Base-by-base conservation (phyloP, 2,113 vertebrate species). In the Gambusia holbrooki region DNA sequence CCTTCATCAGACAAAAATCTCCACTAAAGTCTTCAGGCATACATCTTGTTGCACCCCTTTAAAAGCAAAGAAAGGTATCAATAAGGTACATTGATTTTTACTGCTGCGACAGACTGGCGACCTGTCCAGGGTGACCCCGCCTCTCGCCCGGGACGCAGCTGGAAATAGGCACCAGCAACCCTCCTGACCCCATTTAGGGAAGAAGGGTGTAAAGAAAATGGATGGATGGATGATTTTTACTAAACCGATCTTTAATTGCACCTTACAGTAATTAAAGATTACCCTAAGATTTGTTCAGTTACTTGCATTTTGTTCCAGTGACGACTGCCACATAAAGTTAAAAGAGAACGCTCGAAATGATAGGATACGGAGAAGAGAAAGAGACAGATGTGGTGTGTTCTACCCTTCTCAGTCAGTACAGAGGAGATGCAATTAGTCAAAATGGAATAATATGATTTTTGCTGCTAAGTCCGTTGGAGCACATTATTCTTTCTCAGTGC, bases 391-490 rank as follows among this genome's bases (percentile, higher is more conserved):
- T 22, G 27, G 40, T 73, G 27, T 42, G 80, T 74, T n/a, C 48
- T 70, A 62, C 77, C 68, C 22, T 73, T 70, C 61, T 67, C 32
- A 17, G 28, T 85, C 69, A 64, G 73, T 68, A 62, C 75, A 62
- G 63, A 84, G 82, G 64, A 89, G 81, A 92, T 92, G 74, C 37
- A 42, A 93, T 95, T 90, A 92, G 75, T 67, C 40, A 0, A 90
- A 93, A 91, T 91, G 68, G 42, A 89, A 81, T 92, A 92, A 94
- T 86, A 84, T 1, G 69, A 92, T 93, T 94, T 92, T 86, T 81
- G 54, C 83, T 51, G n/a, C 86, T 92, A 93, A 94, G 86, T 87
- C 70, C 77, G 77, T 93, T 92, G 85, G 76, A 77, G 73, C 60
- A 1, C 79, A 61, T 80, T 63, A 75, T 87, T 84, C 71, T 85